These are phyloP conservation scores for Dendronephthya gigantea DNA, from an alignment of 64 coral and sea anemone genomes.

Conservation along the genomic window DNA sequence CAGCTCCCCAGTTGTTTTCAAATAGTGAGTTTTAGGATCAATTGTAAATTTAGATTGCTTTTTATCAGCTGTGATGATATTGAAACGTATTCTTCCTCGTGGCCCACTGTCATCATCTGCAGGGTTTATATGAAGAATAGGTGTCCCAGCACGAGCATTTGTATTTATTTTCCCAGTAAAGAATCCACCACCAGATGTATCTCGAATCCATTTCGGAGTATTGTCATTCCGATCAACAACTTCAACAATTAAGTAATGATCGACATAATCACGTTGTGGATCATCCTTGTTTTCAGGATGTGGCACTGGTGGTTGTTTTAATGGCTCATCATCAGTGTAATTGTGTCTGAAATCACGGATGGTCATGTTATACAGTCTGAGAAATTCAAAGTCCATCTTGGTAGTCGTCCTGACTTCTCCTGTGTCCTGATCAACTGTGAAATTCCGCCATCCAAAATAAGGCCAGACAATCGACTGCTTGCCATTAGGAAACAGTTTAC, in stretches of 20 bases:
- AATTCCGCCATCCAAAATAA: not conserved
- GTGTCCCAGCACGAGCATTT: not conserved
- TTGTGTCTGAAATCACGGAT: not conserved
- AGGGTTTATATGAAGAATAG: not conserved
- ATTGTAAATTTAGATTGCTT: not conserved
- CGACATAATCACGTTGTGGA: not conserved
- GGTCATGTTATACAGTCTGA: not conserved
- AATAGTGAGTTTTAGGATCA: not conserved
- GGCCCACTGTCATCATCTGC: not conserved
- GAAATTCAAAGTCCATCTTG: not conserved
- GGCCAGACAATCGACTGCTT: constrained; percentile 3
- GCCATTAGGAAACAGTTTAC: not conserved
- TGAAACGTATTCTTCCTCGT: not conserved
- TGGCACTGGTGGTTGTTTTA: not conserved
- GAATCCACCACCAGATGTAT: not conserved
- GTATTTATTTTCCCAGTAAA: not conserved
- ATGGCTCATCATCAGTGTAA: not conserved
- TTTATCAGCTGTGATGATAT: not conserved
- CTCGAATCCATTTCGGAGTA: not conserved
- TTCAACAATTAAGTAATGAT: not conserved
- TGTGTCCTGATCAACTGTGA: not conserved
- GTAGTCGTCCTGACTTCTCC: not conserved
- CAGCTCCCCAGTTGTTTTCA: not conserved
- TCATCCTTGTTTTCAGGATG: not conserved
- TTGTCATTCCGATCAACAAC: constrained; percentile 11